phyloP scores from a whole-genome alignment of 2,113 vertebrate species.

The Atlantisia rogersi region DNA sequence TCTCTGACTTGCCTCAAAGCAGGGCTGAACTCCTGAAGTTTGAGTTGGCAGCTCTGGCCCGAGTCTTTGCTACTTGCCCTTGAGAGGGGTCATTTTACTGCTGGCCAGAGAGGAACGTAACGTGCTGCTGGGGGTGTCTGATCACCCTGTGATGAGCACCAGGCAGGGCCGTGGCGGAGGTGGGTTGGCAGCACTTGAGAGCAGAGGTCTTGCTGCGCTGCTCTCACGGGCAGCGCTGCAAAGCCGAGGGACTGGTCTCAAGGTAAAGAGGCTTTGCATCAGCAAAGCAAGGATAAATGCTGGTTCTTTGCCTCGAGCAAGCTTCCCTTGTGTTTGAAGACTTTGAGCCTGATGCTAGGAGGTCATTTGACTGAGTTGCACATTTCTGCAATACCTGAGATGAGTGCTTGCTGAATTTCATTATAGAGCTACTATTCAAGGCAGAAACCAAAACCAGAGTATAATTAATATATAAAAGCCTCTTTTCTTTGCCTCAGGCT shows the following conservation, averaged over 20 bases:
- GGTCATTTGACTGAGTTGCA: constrained; percentile 13
- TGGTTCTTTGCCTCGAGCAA: constrained; percentile 8
- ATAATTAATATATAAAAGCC: constrained; percentile 51
- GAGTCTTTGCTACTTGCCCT: not conserved
- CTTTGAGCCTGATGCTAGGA: not conserved
- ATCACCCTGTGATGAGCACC: not conserved
- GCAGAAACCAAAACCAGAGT: constrained; percentile 16
- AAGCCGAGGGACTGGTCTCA: not conserved
- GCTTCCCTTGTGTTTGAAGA: not conserved
- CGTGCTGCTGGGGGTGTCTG: not conserved
- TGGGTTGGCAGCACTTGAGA: not conserved
- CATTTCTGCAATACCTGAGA: constrained; percentile 19
- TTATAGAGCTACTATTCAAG: constrained; percentile 21
- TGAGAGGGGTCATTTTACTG: not conserved
- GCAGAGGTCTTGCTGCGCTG: rapidly evolving
- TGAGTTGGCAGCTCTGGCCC: not conserved
- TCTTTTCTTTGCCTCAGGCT: constrained; percentile 45
- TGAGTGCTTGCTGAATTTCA: constrained; percentile 22
- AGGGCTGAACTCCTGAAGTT: not conserved
- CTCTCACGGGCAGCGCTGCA: not conserved
- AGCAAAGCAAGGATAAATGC: not conserved
- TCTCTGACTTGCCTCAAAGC: not conserved
- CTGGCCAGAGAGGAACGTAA: not conserved
- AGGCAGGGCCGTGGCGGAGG: not conserved
- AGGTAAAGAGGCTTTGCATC: constrained; percentile 22